Percentiles rank a stretch among this genome's conserved stretches.
phyloP scores from a whole-genome alignment of 2,797 vertebrate genomes.

The Sebastes variabilis region DNA sequence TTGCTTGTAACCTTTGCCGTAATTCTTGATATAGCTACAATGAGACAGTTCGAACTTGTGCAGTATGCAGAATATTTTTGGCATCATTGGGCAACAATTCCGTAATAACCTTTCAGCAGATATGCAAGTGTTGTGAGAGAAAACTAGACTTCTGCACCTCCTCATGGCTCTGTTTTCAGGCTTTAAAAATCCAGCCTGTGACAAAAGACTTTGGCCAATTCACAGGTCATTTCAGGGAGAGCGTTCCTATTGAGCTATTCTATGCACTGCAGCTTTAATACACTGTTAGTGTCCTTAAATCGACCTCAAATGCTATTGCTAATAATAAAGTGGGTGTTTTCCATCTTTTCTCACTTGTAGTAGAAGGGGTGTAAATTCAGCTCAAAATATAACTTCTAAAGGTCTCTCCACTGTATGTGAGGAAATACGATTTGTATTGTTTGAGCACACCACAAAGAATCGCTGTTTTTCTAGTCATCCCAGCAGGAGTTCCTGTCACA shows the following conservation, averaged over 20 bases:
- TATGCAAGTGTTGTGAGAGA: too few relatives aligned
- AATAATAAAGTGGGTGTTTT: background rate
- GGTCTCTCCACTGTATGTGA: conserved; percentile 6
- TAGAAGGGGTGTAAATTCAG: background rate
- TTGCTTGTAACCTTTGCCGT: background rate
- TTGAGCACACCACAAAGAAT: conserved; percentile 48
- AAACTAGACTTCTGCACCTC: too few relatives aligned
- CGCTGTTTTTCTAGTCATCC: conserved; percentile 42
- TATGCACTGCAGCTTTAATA: too few relatives aligned
- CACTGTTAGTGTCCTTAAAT: background rate
- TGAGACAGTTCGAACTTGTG: background rate
- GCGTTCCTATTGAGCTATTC: too few relatives aligned
- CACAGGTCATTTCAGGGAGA: too few relatives aligned
- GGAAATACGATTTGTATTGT: conserved; percentile 39
- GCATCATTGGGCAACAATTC: too few relatives aligned
- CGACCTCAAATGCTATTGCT: background rate
- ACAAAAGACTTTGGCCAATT: too few relatives aligned
- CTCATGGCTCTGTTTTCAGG: too few relatives aligned
- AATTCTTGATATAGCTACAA: background rate
- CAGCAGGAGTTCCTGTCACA: conserved; percentile 65
- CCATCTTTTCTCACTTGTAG: background rate
- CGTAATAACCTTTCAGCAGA: too few relatives aligned
- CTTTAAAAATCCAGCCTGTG: too few relatives aligned
- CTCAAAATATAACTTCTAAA: conserved; percentile 25
- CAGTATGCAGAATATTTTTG: too few relatives aligned